Base-by-base conservation (phyloP, 2,888 invertebrate genomes). In the Phlogophora meticulosa region DNA sequence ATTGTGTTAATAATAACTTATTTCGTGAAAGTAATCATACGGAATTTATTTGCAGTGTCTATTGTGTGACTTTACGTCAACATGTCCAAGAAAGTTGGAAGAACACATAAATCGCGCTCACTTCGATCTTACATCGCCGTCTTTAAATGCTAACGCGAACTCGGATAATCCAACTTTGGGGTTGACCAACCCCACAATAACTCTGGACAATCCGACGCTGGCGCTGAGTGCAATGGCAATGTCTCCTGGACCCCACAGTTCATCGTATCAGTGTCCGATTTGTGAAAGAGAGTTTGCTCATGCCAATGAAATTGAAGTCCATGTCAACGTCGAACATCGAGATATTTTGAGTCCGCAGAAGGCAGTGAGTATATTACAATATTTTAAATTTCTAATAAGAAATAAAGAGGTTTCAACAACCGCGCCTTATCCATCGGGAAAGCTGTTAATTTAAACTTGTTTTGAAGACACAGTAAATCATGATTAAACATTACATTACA, bases 91-190 rank as follows among this genome's bases (percentile, higher is more conserved):
- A 72, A 96, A 97, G 85, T 93, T 98, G 76, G 98, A 98, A 87
- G 98, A 98, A 90, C 98, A 98, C 90, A 97, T 98, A 87, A 98
- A 98, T 90, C 96, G 98, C 57, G 97, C 97, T 75, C 98, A 98
- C 91, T 98, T 98, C 92, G 98, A 98, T 91, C 94, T 97, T 46
- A 98, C 97, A 9, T 98, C 97, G 49, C 98, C 98, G 13, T 97
- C 97, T 70, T 91, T 97, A 55, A 87, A 94, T 80, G 92, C 91
- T 20, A 94, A 94, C 80, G 88, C 88, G 60, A 93, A 93, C 80
- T 82, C 88, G 1, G 88, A 89, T 2, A 93, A 92, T 68, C 87
- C 89, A 45, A 96, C 92, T 2, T 51, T 91, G 63, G 90, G 90
- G 10, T 72, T 92, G 49, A 87, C 83, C 20, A 94, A 92, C 71